Evolutionary conservation across 2,797 vertebrate genomes (phyloP), one percentile per base, ranked within the genome.

Genomic region (Tinamus major): DNA sequence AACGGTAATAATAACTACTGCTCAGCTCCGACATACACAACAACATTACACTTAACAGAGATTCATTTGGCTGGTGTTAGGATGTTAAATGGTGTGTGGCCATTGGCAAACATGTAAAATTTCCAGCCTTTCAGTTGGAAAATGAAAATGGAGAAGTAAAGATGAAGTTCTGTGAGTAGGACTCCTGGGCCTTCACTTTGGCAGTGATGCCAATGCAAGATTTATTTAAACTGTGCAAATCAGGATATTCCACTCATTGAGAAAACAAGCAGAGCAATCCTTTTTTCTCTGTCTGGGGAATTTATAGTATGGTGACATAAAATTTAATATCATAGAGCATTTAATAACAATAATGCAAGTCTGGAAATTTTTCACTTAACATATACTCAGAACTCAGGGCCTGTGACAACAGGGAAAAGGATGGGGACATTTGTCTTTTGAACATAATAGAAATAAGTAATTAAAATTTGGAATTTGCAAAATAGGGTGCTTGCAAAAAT

Each of bases 91-190:
- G 56, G 29, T 58, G 59, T 79, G 48, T 90, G 69, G 61, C 44
- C 68, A 49, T 37, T 88, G 44, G 71, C 93, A 96, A 93, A 95
- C 75, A 84, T 77, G 70, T 68, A 93, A 92, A 93, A 90, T 61
- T 88, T 88, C n/a, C 19, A 93, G 24, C 5, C 39, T 91, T 87
- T 89, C 35, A 64, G 53, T 2, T 71, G 31, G 74, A 89, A 89
- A 85, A 74, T 10, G 4, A 77, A 93, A 89, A 85, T 37, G 33
- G 21, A 64, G 51, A 94, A 93, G 85, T 81, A 81, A 93, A 79
- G 35, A 59, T 0, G 0, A 68, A 83, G 6, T 71, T 61, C 81
- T 80, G 15, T 67, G 56, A 81, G 61, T 8, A 49, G 3, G 5
- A 71, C 11, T 68, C 23, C 10, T 56, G 8, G 65, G 23, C 8